These are phyloP conservation scores for Limanda limanda DNA, from an alignment of 2,113 vertebrate genomes.

Conservation along the genomic window DNA sequence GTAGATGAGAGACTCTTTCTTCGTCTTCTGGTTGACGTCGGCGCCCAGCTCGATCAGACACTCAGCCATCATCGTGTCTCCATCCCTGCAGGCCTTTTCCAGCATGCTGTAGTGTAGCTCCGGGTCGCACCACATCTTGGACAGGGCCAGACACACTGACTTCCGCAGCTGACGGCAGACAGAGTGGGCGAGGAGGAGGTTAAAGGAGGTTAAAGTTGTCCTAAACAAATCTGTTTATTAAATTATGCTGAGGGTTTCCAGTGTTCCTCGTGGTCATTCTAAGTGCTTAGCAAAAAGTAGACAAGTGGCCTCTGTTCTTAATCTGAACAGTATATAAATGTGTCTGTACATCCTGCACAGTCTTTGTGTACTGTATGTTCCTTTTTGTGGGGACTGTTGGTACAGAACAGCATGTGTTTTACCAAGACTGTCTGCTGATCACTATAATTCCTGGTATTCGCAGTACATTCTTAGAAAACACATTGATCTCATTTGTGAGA, in stretches of 20 bases:
- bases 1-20: constrained; percentile 89
- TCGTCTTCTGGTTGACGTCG: constrained; percentile 89
- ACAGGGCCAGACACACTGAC: constrained; percentile 89
- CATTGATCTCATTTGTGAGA: too few relatives aligned
- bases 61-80: constrained; percentile 87
- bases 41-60: constrained; percentile 92
- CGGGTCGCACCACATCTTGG: constrained; percentile 85
- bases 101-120: constrained; percentile 89
- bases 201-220: neutral
- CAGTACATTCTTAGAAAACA: too few relatives aligned
- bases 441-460: neutral
- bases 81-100: constrained; percentile 89
- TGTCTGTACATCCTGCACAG: neutral
- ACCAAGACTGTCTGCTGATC: neutral
- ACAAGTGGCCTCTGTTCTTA: neutral
- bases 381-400: too few relatives aligned
- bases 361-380: neutral
- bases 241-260: neutral
- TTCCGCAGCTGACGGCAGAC: constrained; percentile 83
- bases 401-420: neutral
- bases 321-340: neutral
- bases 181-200: neutral
- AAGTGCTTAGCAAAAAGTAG: neutral
- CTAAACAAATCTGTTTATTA: neutral
- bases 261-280: constrained; percentile 1